A percentile compares a stretch with the other conserved stretches of the same genome.
These are phyloP conservation scores for Piprites chloris DNA, from an alignment of 2,113 vertebrate species.

Conservation along the genomic window DNA sequence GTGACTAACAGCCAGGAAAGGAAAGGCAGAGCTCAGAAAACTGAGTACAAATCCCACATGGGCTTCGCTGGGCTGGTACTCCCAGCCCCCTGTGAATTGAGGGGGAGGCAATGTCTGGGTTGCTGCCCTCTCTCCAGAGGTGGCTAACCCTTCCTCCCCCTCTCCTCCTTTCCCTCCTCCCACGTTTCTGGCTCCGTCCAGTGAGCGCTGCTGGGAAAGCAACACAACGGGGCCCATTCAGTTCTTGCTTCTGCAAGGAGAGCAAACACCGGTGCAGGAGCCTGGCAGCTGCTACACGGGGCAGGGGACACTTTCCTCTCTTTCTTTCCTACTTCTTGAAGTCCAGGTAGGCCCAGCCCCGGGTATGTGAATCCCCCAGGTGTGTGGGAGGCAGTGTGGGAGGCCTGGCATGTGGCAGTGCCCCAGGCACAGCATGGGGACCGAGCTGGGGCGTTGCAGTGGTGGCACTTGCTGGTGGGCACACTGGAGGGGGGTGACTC, in stretches of 20 bases:
- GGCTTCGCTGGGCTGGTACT: not conserved
- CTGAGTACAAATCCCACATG: accelerated
- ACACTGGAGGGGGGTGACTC: not conserved
- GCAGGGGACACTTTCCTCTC: not conserved
- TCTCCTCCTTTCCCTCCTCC: not conserved
- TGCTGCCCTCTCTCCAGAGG: not conserved
- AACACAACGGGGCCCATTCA: slow-evolving; percentile 51
- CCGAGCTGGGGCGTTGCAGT: accelerated
- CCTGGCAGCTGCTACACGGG: accelerated
- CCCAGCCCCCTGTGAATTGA: accelerated
- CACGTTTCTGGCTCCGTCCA: not conserved
- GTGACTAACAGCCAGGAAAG: not conserved
- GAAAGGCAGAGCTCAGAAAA: not conserved
- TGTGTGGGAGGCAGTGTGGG: not conserved
- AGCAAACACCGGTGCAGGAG: not conserved
- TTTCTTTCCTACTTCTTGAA: not conserved
- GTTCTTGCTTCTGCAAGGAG: not conserved
- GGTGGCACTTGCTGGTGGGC: accelerated
- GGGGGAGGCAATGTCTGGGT: not conserved
- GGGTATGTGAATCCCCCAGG: not conserved
- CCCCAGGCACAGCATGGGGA: not conserved
- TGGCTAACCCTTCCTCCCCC: not conserved
- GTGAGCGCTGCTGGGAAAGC: not conserved
- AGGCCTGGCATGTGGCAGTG: accelerated
- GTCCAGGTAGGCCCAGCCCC: not conserved